Evolutionary conservation across 2,888 invertebrate genomes (phyloP).

Genomic region (Hirtodrosophila confusa): DNA sequence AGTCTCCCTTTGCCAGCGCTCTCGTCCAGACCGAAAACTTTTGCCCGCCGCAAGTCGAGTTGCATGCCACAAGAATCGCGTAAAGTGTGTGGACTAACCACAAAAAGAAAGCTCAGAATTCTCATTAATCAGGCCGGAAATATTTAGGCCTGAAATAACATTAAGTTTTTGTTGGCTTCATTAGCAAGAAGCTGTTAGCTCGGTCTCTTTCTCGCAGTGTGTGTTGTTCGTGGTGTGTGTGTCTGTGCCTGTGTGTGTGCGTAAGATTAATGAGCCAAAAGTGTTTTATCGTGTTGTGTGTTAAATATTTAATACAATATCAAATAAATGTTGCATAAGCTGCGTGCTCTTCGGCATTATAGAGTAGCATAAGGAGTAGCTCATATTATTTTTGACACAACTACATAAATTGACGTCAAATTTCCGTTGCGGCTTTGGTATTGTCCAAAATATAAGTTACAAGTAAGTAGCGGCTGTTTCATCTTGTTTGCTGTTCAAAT

Average conservation of each 20-base stretch:
- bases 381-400: slow-evolving; percentile 33
- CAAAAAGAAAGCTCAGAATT: slow-evolving; percentile 30
- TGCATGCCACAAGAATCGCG: slow-evolving; percentile 50
- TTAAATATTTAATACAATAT: slow-evolving; percentile 77
- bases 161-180: slow-evolving; percentile 51
- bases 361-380: too few relatives aligned
- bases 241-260: slow-evolving; percentile 22
- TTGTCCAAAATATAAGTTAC: background rate
- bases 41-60: slow-evolving; percentile 34
- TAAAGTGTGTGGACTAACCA: slow-evolving; percentile 41
- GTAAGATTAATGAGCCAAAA: slow-evolving; percentile 75
- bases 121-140: slow-evolving; percentile 51
- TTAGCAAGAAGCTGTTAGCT: slow-evolving; percentile 44
- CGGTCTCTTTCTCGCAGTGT: slow-evolving; percentile 8
- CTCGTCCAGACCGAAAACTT: slow-evolving; percentile 56
- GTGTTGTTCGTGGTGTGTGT: slow-evolving; percentile 1
- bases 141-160: slow-evolving; percentile 28
- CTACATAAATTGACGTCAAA: slow-evolving; percentile 24
- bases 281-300: slow-evolving; percentile 77
- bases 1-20: slow-evolving; percentile 73
- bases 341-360: slow-evolving; percentile 53
- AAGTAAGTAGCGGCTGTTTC: slow-evolving; percentile 29
- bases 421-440: slow-evolving; percentile 9
- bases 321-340: slow-evolving; percentile 74
- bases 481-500: slow-evolving; percentile 5